Conservation (phyloP, 2,888 invertebrate species). For the Tenthredo notha region DNA sequence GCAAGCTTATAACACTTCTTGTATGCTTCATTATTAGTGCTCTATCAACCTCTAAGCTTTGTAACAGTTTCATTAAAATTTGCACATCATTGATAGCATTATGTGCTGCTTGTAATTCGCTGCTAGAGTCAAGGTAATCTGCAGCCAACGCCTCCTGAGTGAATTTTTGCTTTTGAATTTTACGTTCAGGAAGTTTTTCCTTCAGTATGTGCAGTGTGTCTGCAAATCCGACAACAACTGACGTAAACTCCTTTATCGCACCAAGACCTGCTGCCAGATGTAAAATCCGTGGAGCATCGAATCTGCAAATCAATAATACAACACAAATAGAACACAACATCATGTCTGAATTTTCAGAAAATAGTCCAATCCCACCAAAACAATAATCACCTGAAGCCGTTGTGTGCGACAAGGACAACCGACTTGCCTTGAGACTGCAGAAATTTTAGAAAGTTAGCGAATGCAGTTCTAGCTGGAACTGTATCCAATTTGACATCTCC, state of each 20-base stretch:
- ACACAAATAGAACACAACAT: too few species aligned
- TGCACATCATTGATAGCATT: slow-evolving; percentile 33
- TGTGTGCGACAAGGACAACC: slow-evolving; percentile 55
- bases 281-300: slow-evolving; percentile 50
- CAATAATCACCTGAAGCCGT: slow-evolving; percentile 54
- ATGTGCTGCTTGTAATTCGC: slow-evolving; percentile 14
- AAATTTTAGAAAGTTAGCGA: slow-evolving; percentile 46
- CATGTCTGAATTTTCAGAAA: too few species aligned
- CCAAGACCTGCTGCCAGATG: slow-evolving; percentile 19
- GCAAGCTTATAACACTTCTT: slow-evolving; percentile 16
- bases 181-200: slow-evolving; percentile 41
- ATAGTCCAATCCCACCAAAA: not conserved
- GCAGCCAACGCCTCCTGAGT: slow-evolving; percentile 20
- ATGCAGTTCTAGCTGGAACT: slow-evolving; percentile 34
- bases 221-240: slow-evolving; percentile 45
- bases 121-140: slow-evolving; percentile 18
- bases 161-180: slow-evolving; percentile 41
- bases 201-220: slow-evolving; percentile 40
- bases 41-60: slow-evolving; percentile 33
- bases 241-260: slow-evolving; percentile 46
- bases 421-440: slow-evolving; percentile 37
- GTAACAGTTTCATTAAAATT: not conserved
- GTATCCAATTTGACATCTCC: slow-evolving; percentile 48
- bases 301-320: slow-evolving; percentile 27
- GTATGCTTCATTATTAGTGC: slow-evolving; percentile 35